Evolutionary conservation across 2,888 invertebrate species (phyloP).

Genomic region (Danaus chrysippus): DNA sequence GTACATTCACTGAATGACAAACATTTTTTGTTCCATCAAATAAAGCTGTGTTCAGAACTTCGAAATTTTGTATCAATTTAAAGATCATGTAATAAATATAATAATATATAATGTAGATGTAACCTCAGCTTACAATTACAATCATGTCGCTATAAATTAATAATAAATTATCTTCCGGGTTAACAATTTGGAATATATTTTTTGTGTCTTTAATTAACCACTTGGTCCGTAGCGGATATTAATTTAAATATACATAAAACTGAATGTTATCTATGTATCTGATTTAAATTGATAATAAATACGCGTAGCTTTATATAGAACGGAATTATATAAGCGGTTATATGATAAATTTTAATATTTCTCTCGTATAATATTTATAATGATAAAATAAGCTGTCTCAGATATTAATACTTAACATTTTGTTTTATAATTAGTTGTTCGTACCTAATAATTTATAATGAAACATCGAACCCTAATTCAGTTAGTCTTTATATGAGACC

Average conservation of each 20-base stretch:
- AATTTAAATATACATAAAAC: no score
- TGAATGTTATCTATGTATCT: no score
- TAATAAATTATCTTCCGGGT: conserved; percentile 20
- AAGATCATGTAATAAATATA: neutral
- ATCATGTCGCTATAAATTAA: conserved; percentile 1
- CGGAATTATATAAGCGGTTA: no score
- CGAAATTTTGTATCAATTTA: neutral
- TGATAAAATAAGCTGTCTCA: no score
- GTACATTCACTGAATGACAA: no score
- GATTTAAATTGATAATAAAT: no score
- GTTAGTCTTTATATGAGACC: conserved; percentile 21
- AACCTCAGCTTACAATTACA: neutral
- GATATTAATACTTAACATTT: no score
- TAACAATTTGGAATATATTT: conserved; percentile 15
- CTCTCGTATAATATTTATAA: no score
- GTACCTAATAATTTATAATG: neutral
- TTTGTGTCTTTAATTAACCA: conserved; percentile 23
- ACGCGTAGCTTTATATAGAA: no score
- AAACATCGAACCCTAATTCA: conserved; percentile 8
- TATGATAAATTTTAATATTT: no score
- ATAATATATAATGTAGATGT: neutral
- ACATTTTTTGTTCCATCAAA: neutral
- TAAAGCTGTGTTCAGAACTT: neutral
- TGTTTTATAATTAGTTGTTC: neutral
- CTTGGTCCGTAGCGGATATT: conserved; percentile 40